A percentile compares a stretch with the other conserved stretches of the same genome.
These are phyloP conservation scores for Upupa epops DNA, from an alignment of 2,113 vertebrate genomes.

Conservation along the genomic window DNA sequence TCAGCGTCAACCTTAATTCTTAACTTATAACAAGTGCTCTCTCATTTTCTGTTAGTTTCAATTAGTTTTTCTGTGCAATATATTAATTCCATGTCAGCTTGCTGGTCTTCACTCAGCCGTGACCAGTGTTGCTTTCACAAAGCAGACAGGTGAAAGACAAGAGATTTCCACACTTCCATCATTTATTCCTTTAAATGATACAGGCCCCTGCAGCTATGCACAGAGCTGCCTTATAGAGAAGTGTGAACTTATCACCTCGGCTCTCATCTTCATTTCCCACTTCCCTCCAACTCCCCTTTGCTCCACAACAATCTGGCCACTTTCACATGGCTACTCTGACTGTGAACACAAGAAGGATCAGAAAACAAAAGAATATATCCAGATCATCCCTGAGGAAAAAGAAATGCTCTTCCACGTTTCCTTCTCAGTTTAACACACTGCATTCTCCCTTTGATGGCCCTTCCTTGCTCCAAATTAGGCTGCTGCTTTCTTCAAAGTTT, in stretches of 20 bases:
- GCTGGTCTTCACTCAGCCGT: background rate
- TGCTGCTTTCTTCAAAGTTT: constrained; percentile 35
- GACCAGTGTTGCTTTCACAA: background rate
- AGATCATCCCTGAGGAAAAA: constrained; percentile 1
- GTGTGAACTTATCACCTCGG: constrained; percentile 64
- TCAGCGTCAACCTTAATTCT: background rate
- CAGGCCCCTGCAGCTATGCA: constrained; percentile 26
- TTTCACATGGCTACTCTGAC: constrained; percentile 22
- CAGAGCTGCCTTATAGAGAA: constrained; percentile 58
- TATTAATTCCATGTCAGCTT: background rate
- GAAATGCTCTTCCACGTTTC: background rate
- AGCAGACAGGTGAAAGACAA: constrained; percentile 9
- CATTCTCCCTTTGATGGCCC: background rate
- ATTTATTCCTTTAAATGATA: constrained; percentile 1
- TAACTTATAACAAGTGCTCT: background rate
- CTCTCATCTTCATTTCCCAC: constrained; percentile 56
- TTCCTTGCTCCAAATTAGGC: constrained; percentile 44
- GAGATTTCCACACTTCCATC: constrained; percentile 28
- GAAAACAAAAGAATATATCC: constrained; percentile 47
- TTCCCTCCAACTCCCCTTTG: constrained; percentile 28
- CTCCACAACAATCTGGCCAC: constrained; percentile 11
- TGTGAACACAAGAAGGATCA: constrained; percentile 44
- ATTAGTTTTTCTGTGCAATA: background rate
- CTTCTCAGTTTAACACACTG: background rate
- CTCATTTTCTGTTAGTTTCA: background rate